These are phyloP conservation scores for Umimayanthus kanabou DNA, from an alignment of 92 coral and sea anemone species.

Conservation along the genomic window DNA sequence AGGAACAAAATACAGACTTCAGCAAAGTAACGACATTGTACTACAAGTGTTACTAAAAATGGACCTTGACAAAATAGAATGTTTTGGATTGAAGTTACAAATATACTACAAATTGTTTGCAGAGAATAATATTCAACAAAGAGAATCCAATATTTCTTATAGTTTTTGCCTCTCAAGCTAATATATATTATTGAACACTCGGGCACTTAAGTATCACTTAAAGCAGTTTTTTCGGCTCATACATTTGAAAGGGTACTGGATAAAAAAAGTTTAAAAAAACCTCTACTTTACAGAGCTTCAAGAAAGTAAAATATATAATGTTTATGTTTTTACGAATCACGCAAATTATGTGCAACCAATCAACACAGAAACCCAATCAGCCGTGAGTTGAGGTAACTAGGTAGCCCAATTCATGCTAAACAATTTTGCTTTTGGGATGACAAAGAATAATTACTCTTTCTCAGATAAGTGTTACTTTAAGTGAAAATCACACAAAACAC, in stretches of 20 bases:
- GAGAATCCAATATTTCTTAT: neutral
- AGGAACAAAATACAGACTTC: neutral
- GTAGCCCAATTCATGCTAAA: constrained; percentile 17
- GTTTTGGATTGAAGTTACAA: neutral
- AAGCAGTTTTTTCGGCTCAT: neutral
- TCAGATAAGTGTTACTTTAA: neutral
- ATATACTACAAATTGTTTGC: constrained; percentile 20
- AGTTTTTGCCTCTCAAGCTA: neutral
- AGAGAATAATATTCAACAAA: neutral
- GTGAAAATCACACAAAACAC: constrained; percentile 1
- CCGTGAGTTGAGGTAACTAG: constrained; percentile 9
- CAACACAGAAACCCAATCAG: neutral
- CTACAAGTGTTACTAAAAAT: neutral
- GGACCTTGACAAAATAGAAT: neutral
- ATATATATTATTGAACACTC: neutral
- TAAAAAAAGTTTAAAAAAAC: neutral
- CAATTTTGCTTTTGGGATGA: constrained; percentile 11
- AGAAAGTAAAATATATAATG: neutral
- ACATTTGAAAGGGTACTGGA: neutral
- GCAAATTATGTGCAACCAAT: neutral
- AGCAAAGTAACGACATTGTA: neutral
- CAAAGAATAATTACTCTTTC: constrained; percentile 17
- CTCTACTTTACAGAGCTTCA: neutral
- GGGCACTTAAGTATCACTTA: neutral
- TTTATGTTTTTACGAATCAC: constrained; percentile 37